Conservation (phyloP, 1,140 invertebrate genomes). For the Conus ventricosus region DNA sequence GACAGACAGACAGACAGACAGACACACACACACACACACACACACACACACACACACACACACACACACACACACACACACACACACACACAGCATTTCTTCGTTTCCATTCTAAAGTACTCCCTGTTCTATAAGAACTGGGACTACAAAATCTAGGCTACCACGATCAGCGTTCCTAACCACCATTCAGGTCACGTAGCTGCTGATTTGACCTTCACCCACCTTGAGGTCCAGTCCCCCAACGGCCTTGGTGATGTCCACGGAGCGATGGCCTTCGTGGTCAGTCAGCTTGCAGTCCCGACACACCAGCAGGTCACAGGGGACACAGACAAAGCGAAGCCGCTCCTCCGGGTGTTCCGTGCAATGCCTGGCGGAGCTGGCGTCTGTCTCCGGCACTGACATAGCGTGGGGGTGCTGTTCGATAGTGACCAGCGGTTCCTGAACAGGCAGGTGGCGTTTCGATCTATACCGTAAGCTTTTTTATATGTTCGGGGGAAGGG, state of each 20-base stretch:
- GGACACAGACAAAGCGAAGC: not conserved
- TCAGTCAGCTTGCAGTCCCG: conserved; percentile 28
- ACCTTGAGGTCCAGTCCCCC: not conserved
- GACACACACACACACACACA: not conserved
- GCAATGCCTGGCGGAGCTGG: not conserved
- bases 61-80: not conserved
- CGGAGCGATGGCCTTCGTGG: conserved; percentile 13
- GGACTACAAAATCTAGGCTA: no score
- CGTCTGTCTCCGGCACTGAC: no score
- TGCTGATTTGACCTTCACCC: not conserved
- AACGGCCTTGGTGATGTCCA: not conserved
- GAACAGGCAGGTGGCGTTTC: no score
- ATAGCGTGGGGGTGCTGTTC: no score
- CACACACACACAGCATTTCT: no score
- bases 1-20: not conserved
- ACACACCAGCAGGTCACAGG: conserved; percentile 17
- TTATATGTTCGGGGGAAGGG: no score
- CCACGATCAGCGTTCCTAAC: no score
- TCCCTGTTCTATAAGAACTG: no score
- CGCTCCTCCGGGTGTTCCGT: conserved; percentile 22
- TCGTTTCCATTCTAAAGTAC: not conserved
- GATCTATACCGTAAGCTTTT: no score
- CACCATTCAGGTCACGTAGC: no score
- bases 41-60: not conserved
- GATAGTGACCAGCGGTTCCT: no score